These are phyloP conservation scores for Danio jaintianensis DNA, from an alignment of 2,797 vertebrate species.

Conservation along the genomic window DNA sequence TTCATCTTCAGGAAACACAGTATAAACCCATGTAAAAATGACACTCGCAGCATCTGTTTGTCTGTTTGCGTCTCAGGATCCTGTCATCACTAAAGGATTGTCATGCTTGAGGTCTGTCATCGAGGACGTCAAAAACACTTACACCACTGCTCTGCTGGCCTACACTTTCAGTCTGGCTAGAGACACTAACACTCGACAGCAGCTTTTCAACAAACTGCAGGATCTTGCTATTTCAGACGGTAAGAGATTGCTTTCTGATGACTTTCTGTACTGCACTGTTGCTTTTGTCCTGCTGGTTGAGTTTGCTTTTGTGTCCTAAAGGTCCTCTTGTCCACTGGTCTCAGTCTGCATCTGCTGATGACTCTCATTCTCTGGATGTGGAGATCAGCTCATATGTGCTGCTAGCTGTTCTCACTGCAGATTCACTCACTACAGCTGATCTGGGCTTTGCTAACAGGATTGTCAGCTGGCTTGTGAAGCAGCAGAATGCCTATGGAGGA, in stretches of 20 bases:
- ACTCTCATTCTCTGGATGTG: slow-evolving; percentile 77
- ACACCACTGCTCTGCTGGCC: slow-evolving; percentile 81
- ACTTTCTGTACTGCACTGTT: neutral
- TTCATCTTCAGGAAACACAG: neutral
- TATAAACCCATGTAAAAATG: slow-evolving; percentile 2
- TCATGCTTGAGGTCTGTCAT: slow-evolving; percentile 70
- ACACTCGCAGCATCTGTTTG: neutral
- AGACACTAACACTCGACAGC: slow-evolving; percentile 66
- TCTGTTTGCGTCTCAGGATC: slow-evolving; percentile 63
- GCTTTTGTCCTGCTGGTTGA: neutral
- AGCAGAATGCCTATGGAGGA: slow-evolving; percentile 83
- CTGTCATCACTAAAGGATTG: slow-evolving; percentile 72
- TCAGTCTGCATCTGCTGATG: slow-evolving; percentile 54
- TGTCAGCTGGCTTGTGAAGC: slow-evolving; percentile 80
- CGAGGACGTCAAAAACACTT: slow-evolving; percentile 68
- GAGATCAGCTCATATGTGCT: slow-evolving; percentile 84
- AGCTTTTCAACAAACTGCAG: slow-evolving; percentile 72
- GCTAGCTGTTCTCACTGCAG: slow-evolving; percentile 73
- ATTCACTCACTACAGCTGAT: slow-evolving; percentile 65
- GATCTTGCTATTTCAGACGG: slow-evolving; percentile 57
- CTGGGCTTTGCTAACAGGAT: slow-evolving; percentile 72
- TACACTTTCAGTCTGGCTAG: slow-evolving; percentile 82
- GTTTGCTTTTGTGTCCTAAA: slow-evolving; percentile 49
- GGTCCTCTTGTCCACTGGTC: slow-evolving; percentile 72
- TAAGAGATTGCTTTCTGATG: slow-evolving; percentile 59